Evolutionary conservation across 2,113 vertebrate genomes (phyloP), one percentile per base, ranked within the genome.

Genomic region (Ictidomys tridecemlineatus): DNA sequence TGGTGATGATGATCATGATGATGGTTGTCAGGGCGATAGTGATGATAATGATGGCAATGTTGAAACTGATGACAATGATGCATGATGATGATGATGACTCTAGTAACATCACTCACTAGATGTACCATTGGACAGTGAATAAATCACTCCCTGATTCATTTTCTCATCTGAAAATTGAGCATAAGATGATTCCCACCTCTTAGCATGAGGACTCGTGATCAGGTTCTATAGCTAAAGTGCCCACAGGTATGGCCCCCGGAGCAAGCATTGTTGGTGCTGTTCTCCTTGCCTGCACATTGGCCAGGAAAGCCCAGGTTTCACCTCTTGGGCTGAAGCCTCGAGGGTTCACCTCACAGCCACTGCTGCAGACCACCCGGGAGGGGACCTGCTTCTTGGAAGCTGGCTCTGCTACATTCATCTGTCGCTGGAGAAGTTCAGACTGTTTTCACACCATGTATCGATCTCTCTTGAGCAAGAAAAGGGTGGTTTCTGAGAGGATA

Each of bases 191-290:
- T 20, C 48, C 63, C 53, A 24, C 1, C 2, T 53, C 26, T 34
- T 28, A 7, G 14, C 20, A 14, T 32, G 51, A 20, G 39, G 20
- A 13, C 14, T 3, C 17, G 10, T 2, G 34, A 58, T 11, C 30
- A 11, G 16, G 18, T 76, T 51, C 76, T 70, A 16, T 37, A 3
- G 30, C 24, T 53, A 22, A 65, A 32, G 34, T 34, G 22, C 11
- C 20, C 45, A 22, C 8, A 13, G 26, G 32, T 0, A 16, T 4
- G 58, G 11, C 39, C n/a, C 45, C 45, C 16, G 30, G 51, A 17
- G 13, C 3, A 5, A 26, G 1, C 37, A 5, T 2, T n/a, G 6
- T 22, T 3, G 8, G 22, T 0, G 2, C 17, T 72, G 30, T 6
- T 88, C 61, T 37, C 53, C 30, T 6, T 18, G 37, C 26, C 13